Conservation (phyloP, 2,797 vertebrate species). For the Tapera naevia region DNA sequence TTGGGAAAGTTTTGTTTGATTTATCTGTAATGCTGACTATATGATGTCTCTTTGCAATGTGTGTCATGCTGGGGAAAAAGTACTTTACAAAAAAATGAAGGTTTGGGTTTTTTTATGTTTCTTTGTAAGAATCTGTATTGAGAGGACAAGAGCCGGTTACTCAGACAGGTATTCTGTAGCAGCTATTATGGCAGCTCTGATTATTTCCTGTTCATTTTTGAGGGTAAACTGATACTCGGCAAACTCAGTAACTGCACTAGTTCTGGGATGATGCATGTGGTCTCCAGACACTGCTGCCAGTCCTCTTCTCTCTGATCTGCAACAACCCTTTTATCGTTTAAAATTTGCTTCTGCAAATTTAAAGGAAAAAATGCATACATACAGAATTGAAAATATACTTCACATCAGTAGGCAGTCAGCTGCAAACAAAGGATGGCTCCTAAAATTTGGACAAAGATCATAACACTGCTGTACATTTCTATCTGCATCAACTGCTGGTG, state of each 20-base stretch:
- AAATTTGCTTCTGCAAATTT: slow-evolving; percentile 17
- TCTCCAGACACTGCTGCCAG: slow-evolving; percentile 46
- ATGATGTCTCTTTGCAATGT: neutral
- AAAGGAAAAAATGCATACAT: neutral
- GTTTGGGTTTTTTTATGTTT: neutral
- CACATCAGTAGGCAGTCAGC: neutral
- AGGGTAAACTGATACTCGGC: neutral
- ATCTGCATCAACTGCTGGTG: neutral
- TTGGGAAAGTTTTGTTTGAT: neutral
- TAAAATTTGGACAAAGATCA: neutral
- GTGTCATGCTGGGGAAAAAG: neutral
- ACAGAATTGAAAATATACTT: neutral
- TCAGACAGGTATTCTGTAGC: neutral
- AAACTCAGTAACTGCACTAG: neutral
- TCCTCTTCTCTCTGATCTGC: slow-evolving; percentile 42
- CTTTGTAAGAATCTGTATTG: neutral
- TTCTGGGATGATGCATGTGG: slow-evolving; percentile 13
- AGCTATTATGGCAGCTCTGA: neutral
- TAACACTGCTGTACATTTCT: fast-evolving
- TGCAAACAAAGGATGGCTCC: neutral
- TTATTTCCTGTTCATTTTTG: slow-evolving; percentile 29
- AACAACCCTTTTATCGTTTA: slow-evolving; percentile 53
- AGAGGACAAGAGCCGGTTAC: neutral
- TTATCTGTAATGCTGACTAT: neutral
- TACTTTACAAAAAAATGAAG: neutral